These are phyloP conservation scores for Hephaestus fuliginosus DNA, from an alignment of 2,797 vertebrate genomes.

Conservation along the genomic window DNA sequence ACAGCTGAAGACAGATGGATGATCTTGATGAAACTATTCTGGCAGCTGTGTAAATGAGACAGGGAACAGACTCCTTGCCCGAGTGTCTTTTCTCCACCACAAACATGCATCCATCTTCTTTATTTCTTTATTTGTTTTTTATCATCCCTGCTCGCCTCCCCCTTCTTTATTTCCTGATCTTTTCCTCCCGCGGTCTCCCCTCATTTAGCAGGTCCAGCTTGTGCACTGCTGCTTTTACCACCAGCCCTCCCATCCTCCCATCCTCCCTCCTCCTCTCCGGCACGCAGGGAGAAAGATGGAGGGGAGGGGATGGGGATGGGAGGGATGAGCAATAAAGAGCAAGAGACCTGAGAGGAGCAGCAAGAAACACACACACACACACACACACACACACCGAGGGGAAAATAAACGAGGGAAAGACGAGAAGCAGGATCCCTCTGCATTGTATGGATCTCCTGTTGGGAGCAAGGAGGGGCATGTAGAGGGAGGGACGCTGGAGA, in stretches of 20 bases:
- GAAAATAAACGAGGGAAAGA: conserved; percentile 36
- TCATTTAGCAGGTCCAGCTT: conserved; percentile 61
- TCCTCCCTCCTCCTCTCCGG: conserved; percentile 57
- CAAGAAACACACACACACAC: conserved; percentile 12
- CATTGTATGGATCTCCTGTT: conserved; percentile 70
- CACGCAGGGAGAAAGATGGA: conserved; percentile 63
- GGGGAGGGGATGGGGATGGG: conserved; percentile 67
- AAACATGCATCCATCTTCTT: conserved; percentile 17
- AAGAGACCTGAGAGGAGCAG: conserved; percentile 70
- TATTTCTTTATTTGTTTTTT: neutral
- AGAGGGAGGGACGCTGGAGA: conserved; percentile 62
- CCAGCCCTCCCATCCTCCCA: conserved; percentile 64
- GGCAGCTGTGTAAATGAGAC: conserved; percentile 53
- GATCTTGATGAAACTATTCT: conserved; percentile 49
- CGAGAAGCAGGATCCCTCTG: conserved; percentile 66
- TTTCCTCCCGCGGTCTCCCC: conserved; percentile 45
- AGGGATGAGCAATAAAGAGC: conserved; percentile 81
- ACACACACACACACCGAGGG: neutral
- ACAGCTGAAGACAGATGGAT: conserved; percentile 61
- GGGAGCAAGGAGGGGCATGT: conserved; percentile 78
- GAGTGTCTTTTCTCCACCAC: conserved; percentile 9
- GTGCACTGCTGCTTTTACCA: conserved; percentile 61
- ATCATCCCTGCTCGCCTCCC: conserved; percentile 16
- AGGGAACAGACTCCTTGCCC: conserved; percentile 11
- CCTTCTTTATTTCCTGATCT: conserved; percentile 21